Percentiles rank a stretch among this genome's conserved stretches.
phyloP scores from a whole-genome alignment of 2,888 invertebrate species.

The Panopea generosa region DNA sequence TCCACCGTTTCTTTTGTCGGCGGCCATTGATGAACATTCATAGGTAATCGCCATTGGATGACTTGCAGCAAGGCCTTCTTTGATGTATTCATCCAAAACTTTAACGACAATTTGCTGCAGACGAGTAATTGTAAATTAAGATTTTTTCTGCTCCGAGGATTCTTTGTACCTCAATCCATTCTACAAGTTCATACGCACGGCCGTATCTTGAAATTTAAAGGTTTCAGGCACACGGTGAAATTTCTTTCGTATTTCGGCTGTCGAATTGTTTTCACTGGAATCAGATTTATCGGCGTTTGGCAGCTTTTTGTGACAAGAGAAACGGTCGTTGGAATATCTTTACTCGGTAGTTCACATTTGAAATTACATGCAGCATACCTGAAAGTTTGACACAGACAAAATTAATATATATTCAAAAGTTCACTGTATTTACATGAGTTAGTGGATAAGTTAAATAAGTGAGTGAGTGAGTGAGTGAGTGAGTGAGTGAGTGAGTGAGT shows the following conservation, averaged over 20 bases:
- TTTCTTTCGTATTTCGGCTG: background rate
- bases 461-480: no score
- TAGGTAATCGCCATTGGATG: conserved; percentile 79
- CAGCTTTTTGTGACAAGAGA: no score
- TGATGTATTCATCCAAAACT: conserved; percentile 72
- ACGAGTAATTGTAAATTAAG: conserved; percentile 78
- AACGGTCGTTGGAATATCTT: background rate
- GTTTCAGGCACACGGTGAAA: conserved; percentile 15
- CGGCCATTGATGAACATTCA: conserved; percentile 64
- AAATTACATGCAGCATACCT: no score
- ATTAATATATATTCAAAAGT: no score
- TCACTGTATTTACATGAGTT: no score
- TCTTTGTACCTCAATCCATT: conserved; percentile 81
- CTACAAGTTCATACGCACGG: conserved; percentile 76
- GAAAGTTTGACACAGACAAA: no score
- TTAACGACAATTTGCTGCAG: conserved; percentile 67
- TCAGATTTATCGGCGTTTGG: background rate
- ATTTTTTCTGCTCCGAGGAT: conserved; percentile 80
- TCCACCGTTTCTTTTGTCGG: conserved; percentile 31
- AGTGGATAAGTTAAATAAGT: no score
- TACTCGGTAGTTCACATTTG: no score
- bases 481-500: no score
- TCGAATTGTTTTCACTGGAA: background rate
- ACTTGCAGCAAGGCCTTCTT: conserved; percentile 71
- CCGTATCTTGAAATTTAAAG: conserved; percentile 12